Evolutionary conservation across 2,888 invertebrate species (phyloP).

Genomic region (Oxystoma pomonae): DNA sequence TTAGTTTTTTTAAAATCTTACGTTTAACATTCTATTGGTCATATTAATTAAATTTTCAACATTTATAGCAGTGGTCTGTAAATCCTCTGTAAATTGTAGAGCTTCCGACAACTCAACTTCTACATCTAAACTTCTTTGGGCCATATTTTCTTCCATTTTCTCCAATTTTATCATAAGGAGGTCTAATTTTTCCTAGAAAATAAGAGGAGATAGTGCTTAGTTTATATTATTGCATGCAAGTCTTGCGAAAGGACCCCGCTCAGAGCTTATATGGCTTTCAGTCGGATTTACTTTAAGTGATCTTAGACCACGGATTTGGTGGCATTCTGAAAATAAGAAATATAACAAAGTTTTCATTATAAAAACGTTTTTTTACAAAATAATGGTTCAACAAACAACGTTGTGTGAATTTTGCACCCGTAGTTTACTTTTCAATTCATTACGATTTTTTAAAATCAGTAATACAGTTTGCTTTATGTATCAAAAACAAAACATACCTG

Average conservation of each 20-base stretch:
- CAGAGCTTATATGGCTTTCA: too few species aligned
- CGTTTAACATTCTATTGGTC: conserved; percentile 36
- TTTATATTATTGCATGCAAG: background rate
- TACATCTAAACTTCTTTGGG: conserved; percentile 40
- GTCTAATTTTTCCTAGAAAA: conserved; percentile 39
- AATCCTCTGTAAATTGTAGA: conserved; percentile 41
- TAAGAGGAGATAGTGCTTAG: background rate
- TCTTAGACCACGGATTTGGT: too few species aligned
- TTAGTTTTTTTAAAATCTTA: conserved; percentile 24
- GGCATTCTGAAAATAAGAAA: too few species aligned
- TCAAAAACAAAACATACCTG: conserved; percentile 37
- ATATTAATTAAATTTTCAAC: conserved; percentile 37
- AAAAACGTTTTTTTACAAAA: too few species aligned
- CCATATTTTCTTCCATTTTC: conserved; percentile 41
- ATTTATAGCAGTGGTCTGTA: conserved; percentile 35
- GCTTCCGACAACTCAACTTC: conserved; percentile 43
- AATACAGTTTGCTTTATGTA: background rate
- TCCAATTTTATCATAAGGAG: conserved; percentile 37
- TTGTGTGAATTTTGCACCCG: too few species aligned
- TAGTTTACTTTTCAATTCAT: too few species aligned
- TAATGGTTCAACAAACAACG: too few species aligned
- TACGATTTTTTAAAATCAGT: background rate
- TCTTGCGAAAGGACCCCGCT: too few species aligned
- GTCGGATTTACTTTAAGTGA: too few species aligned
- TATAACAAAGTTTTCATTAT: too few species aligned